Percentiles rank a stretch among this genome's conserved stretches.
Evolutionary conservation across 2,113 vertebrate genomes (phyloP).

Genomic region (Nerophis lumbriciformis): DNA sequence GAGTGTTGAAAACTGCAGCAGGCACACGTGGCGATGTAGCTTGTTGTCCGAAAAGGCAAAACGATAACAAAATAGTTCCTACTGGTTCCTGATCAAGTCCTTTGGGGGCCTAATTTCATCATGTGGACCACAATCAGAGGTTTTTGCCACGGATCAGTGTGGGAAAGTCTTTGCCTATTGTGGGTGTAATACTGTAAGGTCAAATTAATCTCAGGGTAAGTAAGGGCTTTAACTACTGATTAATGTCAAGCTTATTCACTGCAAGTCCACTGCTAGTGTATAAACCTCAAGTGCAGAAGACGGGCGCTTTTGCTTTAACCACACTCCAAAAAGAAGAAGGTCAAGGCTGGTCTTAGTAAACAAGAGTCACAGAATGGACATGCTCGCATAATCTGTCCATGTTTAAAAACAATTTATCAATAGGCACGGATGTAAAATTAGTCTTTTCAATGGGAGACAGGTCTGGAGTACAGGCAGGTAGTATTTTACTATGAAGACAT

Average conservation of each 20-base stretch:
- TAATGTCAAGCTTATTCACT: conserved; percentile 12
- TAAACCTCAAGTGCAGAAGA: not conserved
- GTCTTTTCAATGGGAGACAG: no score
- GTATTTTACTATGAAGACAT: no score
- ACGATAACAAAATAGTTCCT: no score
- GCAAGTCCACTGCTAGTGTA: not conserved
- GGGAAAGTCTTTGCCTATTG: conserved; percentile 34
- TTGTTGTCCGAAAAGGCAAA: conserved; percentile 11
- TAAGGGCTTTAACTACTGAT: conserved; percentile 6
- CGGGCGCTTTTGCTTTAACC: not conserved
- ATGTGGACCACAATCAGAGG: conserved; percentile 14
- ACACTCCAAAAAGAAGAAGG: conserved; percentile 6
- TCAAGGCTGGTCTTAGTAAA: not conserved
- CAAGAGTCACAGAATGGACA: not conserved
- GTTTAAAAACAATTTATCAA: not conserved
- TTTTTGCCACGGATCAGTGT: conserved; percentile 28
- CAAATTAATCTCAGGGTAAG: conserved; percentile 34
- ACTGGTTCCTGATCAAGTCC: no score
- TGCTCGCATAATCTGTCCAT: not conserved
- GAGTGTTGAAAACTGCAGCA: conserved; percentile 21
- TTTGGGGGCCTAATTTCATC: conserved; percentile 26
- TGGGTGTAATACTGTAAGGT: conserved; percentile 27
- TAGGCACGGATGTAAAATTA: not conserved
- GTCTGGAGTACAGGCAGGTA: no score
- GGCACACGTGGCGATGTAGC: conserved; percentile 15